Percentiles rank a stretch among this genome's conserved stretches.
Conservation (phyloP, 1,140 invertebrate species). For the Platyscapa corneri region DNA sequence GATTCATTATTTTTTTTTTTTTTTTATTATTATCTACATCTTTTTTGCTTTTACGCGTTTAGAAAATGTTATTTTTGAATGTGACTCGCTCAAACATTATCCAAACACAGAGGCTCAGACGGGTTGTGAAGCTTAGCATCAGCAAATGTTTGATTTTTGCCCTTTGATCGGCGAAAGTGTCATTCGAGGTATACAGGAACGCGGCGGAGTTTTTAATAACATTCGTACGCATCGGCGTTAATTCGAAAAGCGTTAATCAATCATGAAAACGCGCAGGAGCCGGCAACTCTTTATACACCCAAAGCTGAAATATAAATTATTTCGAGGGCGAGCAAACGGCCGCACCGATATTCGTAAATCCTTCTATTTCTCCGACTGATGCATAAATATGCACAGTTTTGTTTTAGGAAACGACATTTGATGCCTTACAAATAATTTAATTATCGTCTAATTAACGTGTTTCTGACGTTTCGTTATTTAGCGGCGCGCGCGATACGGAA, state of each 20-base stretch:
- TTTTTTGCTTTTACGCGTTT: no score
- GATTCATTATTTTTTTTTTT: no score
- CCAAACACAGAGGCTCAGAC: no score
- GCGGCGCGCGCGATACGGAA: no score
- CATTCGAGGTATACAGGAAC: background rate
- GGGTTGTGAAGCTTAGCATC: no score
- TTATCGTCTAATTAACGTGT: constrained; percentile 23
- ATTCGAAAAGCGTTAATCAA: constrained; percentile 13
- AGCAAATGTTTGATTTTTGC: background rate
- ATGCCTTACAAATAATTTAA: constrained; percentile 27
- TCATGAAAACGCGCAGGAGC: background rate
- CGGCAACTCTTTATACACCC: background rate
- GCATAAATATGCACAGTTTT: background rate
- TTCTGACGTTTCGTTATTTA: background rate
- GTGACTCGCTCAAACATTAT: no score
- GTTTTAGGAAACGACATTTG: background rate
- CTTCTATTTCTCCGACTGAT: background rate
- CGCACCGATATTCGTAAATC: background rate
- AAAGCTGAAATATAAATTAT: constrained; percentile 17
- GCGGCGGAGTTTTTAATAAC: background rate
- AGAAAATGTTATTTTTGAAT: no score
- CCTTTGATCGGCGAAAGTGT: background rate
- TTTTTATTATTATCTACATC: background rate
- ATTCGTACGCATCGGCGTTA: background rate
- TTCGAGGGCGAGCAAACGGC: background rate